A percentile compares a stretch with the other conserved stretches of the same genome.
Evolutionary conservation across 1,140 invertebrate species (phyloP).

Genomic region (Cydia amplana): DNA sequence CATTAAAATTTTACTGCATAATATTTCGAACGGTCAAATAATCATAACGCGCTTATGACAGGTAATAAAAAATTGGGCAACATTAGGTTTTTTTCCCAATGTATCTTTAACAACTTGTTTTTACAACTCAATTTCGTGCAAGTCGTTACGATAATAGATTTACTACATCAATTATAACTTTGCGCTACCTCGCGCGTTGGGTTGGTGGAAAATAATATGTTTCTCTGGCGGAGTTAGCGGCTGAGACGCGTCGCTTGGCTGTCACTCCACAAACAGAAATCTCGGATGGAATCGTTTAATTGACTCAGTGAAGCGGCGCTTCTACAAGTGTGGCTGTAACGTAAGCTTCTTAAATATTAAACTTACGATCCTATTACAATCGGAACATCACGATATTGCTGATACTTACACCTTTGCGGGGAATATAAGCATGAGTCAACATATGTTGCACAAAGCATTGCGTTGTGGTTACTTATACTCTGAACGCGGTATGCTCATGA

Average conservation of each 20-base stretch:
- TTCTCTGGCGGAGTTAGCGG: constrained; percentile 17
- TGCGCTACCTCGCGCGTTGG: constrained; percentile 1
- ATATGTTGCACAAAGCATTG: too few relatives aligned
- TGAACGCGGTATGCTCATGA: too few relatives aligned
- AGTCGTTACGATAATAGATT: constrained; percentile 31
- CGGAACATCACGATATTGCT: too few relatives aligned
- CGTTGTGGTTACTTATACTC: too few relatives aligned
- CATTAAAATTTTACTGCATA: constrained; percentile 29
- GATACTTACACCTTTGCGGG: too few relatives aligned
- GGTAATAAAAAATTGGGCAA: constrained; percentile 31
- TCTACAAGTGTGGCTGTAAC: constrained; percentile 19
- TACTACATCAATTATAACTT: constrained; percentile 30
- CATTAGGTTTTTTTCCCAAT: constrained; percentile 29
- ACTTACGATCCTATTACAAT: not conserved
- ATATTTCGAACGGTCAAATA: constrained; percentile 29
- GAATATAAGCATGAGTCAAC: too few relatives aligned
- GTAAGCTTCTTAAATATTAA: constrained; percentile 21
- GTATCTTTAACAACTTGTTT: constrained; percentile 30
- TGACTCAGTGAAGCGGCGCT: constrained; percentile 14
- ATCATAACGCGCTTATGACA: constrained; percentile 30
- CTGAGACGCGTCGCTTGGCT: constrained; percentile 22
- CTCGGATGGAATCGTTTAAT: constrained; percentile 24
- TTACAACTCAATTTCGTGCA: constrained; percentile 29
- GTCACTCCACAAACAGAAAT: constrained; percentile 26
- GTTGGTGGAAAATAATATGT: constrained; percentile 14